Percentiles rank a stretch among this genome's conserved stretches.
phyloP scores from a whole-genome alignment of 2,888 invertebrate species.

The Cremastinae sp. region DNA sequence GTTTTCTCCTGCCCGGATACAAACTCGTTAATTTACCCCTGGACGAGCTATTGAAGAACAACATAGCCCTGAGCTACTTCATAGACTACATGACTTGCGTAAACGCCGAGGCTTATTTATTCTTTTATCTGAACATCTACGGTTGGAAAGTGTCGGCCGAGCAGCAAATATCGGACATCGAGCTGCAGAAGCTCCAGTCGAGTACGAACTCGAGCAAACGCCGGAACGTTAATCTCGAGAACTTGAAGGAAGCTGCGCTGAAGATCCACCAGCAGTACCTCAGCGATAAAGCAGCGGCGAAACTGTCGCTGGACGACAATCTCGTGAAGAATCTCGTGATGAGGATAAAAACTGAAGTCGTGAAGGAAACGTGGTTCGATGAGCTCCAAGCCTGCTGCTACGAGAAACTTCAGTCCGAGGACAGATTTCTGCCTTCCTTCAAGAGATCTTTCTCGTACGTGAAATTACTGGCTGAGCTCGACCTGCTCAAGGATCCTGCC shows the following conservation, averaged over 20 bases:
- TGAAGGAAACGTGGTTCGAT: constrained; percentile 90
- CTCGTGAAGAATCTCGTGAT: constrained; percentile 83
- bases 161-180: constrained; percentile 84
- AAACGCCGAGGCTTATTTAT: constrained; percentile 87
- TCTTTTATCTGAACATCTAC: constrained; percentile 88
- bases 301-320: constrained; percentile 84
- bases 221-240: constrained; percentile 78
- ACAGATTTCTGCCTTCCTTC: constrained; percentile 85
- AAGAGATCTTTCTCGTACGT: constrained; percentile 85
- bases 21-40: constrained; percentile 84
- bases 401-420: constrained; percentile 83
- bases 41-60: constrained; percentile 88
- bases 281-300: constrained; percentile 86
- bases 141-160: constrained; percentile 87
- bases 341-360: constrained; percentile 84
- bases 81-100: constrained; percentile 88
- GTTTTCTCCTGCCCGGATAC: constrained; percentile 79
- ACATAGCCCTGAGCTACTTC: constrained; percentile 88
- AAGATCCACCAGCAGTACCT: constrained; percentile 90
- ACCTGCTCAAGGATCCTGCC: constrained; percentile 83
- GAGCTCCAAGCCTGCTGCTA: constrained; percentile 88
- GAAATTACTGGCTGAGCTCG: constrained; percentile 87
- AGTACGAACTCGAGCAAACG: constrained; percentile 64
- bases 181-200: constrained; percentile 80
- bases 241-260: constrained; percentile 85